Percentiles rank a stretch among this genome's conserved stretches.
Evolutionary conservation across 2,113 vertebrate species (phyloP).

Genomic region (Scalopus aquaticus): DNA sequence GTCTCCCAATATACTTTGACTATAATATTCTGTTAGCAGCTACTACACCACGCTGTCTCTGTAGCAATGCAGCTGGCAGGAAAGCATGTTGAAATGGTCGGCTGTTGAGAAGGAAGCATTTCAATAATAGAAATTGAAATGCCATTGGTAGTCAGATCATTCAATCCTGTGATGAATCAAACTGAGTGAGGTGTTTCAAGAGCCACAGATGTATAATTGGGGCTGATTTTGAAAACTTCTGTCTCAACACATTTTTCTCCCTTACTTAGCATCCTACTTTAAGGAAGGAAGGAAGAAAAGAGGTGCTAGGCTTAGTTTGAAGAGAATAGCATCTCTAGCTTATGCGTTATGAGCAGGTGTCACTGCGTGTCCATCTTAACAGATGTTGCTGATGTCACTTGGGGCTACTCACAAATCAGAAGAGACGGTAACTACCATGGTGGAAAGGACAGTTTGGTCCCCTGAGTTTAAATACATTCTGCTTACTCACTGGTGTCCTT

Average conservation of each 20-base stretch:
- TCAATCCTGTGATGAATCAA: background rate
- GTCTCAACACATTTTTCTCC: background rate
- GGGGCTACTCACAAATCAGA: background rate
- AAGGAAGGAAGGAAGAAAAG: background rate
- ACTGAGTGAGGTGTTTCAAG: background rate
- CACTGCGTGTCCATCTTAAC: background rate
- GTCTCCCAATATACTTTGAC: background rate
- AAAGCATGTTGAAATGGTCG: background rate
- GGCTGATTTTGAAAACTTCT: background rate
- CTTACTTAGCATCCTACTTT: background rate
- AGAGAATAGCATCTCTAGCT: background rate
- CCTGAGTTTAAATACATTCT: background rate
- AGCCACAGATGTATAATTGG: background rate
- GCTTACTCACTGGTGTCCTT: slow-evolving; percentile 6
- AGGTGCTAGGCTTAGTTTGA: background rate
- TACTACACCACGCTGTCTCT: background rate
- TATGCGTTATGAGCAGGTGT: background rate
- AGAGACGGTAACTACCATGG: background rate
- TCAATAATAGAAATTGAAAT: background rate
- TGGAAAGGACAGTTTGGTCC: background rate
- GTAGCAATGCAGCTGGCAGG: background rate
- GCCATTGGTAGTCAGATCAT: background rate
- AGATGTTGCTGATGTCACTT: background rate
- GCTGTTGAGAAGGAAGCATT: background rate
- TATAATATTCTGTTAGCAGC: background rate